Percentiles rank a stretch among this genome's conserved stretches.
Evolutionary conservation across 2,797 vertebrate species (phyloP).

Genomic region (Mus caroli): DNA sequence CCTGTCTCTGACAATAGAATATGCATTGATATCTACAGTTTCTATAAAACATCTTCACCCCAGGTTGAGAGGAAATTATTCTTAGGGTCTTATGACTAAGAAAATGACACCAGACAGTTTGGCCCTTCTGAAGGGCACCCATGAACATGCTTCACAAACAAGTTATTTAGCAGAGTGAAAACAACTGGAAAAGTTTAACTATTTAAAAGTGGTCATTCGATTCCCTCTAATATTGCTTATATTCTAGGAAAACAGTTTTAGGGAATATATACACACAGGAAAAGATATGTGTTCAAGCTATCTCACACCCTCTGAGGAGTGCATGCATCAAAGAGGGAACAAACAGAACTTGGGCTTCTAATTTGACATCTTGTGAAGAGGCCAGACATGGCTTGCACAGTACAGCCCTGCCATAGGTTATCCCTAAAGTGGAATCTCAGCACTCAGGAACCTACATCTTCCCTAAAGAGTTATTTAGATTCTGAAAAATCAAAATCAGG

Average conservation of each 20-base stretch:
- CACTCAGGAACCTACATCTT: background rate
- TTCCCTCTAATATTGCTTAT: slow-evolving; percentile 68
- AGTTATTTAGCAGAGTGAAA: slow-evolving; percentile 53
- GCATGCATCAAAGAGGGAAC: slow-evolving; percentile 49
- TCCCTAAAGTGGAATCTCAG: background rate
- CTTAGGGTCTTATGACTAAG: background rate
- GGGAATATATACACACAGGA: slow-evolving; percentile 43
- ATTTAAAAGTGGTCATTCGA: slow-evolving; percentile 77
- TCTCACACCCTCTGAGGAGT: slow-evolving; percentile 68
- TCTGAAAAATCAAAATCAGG: background rate
- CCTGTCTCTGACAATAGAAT: background rate
- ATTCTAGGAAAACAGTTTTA: slow-evolving; percentile 74
- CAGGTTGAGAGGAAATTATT: background rate
- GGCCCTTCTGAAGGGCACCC: background rate
- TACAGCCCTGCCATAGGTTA: rapidly evolving
- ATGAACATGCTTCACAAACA: background rate
- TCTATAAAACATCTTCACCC: background rate
- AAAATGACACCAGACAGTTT: background rate
- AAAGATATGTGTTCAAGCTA: slow-evolving; percentile 70
- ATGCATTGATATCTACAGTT: background rate
- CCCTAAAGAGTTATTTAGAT: background rate
- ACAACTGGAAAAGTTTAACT: slow-evolving; percentile 69
- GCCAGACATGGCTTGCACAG: rapidly evolving
- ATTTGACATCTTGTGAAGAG: rapidly evolving
- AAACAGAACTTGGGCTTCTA: background rate